A percentile compares a stretch with the other conserved stretches of the same genome.
These are phyloP conservation scores for Entomyzon cyanotis DNA, from an alignment of 2,113 vertebrate species.

Conservation along the genomic window DNA sequence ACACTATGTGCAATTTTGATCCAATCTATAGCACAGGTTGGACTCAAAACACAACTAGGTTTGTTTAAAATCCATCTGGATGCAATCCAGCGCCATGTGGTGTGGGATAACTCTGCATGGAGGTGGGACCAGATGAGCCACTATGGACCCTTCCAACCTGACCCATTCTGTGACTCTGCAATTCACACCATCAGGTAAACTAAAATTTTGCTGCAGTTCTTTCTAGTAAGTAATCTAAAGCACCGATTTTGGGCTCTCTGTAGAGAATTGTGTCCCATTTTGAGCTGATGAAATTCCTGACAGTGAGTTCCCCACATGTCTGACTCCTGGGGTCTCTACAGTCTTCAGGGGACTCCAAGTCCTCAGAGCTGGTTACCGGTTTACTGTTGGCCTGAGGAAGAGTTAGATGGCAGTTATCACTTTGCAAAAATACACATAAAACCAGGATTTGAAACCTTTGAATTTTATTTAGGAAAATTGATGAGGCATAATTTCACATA, in stretches of 20 bases:
- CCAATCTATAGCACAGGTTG: background rate
- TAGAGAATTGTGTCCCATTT: background rate
- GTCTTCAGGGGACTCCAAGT: background rate
- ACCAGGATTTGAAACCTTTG: background rate
- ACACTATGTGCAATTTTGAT: background rate
- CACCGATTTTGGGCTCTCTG: background rate
- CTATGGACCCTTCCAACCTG: background rate
- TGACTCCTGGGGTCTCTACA: background rate
- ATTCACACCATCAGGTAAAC: background rate
- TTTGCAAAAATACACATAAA: background rate
- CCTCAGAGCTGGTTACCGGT: background rate
- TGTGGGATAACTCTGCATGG: background rate
- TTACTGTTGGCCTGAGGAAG: background rate
- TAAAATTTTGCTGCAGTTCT: background rate
- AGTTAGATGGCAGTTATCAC: background rate
- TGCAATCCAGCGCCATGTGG: background rate
- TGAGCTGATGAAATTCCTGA: background rate
- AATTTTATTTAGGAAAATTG: background rate
- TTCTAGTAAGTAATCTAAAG: background rate
- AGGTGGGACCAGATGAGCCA: background rate
- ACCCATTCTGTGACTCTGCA: background rate
- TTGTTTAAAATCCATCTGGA: background rate
- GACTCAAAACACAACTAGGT: background rate
- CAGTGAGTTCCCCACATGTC: background rate
- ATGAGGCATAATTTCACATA: background rate